Base-by-base conservation (phyloP, 2,888 invertebrate genomes). In the Zaprionus lineosus region DNA sequence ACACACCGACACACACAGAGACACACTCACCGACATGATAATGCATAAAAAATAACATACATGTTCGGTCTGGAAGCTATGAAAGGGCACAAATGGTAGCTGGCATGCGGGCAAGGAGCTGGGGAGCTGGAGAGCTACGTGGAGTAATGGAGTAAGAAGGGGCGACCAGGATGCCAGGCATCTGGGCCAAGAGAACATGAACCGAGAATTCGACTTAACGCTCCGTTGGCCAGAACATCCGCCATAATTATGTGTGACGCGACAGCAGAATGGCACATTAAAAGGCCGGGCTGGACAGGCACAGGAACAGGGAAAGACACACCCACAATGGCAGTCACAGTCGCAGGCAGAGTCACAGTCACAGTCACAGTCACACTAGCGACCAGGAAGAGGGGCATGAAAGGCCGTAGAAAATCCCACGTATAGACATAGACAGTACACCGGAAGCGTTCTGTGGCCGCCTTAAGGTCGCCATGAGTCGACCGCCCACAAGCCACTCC, bases 201-300 rank as follows among this genome's bases (percentile, higher is more conserved):
- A 71, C 71, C 65, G 78, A 84, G 84, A 76, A 85, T 75, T 84
- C 83, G 71, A 70, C 73, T 83, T 83, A 77, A 85, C 83, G 86
- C 76, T 84, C 70, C 78, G 81, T 74, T 87, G 86, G 70, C 55
- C 81, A 69, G 47, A 76, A 83, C 76, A 84, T 86, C 86, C 87
- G 86, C 78, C 69, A 86, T 84, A 86, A 86, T 86, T 87, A 86
- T 76, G 74, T 74, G 74, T 71, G 75, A 85, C 84, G 79, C 77
- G 75, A 77, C 85, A 66, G 60, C 66, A 68, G 67, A 75, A 82
- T 73, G 74, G 70, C 72, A 71, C 69, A 75, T 74, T 84, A 84
- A 84, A 69, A 77, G 62, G 59, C 47, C 52, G 59, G 48, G 37
- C 12, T 19, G 57, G 24, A 40, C 36, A 44, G 12, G 43, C 21